phyloP scores from a whole-genome alignment of 1,140 invertebrate genomes.

The Papilio machaon region DNA sequence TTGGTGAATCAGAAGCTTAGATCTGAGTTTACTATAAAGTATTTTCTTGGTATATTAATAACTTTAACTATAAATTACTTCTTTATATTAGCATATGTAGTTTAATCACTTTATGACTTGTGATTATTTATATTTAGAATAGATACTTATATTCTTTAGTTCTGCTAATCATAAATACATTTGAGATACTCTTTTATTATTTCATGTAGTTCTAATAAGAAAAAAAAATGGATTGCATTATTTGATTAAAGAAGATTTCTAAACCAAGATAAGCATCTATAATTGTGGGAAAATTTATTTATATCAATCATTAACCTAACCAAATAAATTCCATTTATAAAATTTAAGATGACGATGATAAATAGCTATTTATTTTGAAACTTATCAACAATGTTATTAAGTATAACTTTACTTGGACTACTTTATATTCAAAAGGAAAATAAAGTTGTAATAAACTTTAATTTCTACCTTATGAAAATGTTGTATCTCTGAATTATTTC shows the following conservation, averaged over 20 bases:
- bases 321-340: background rate
- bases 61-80: background rate
- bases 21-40: slow-evolving; percentile 44
- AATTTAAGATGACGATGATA: background rate
- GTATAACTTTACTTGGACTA: background rate
- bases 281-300: background rate
- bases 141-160: background rate
- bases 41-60: slow-evolving; percentile 37
- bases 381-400: background rate
- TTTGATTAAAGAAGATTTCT: background rate
- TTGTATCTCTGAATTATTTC: background rate
- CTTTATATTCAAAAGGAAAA: background rate
- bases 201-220: background rate
- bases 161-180: slow-evolving; percentile 1
- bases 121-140: background rate
- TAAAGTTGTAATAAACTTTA: background rate
- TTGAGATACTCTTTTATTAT: background rate
- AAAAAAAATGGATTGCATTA: background rate
- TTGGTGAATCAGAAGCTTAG: slow-evolving; percentile 88
- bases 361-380: too few species aligned
- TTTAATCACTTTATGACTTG: background rate
- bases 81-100: background rate
- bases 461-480: background rate
- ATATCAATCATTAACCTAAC: background rate
- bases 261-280: background rate